Conservation (phyloP, 1,140 invertebrate species). For the Aleiodes sp. region DNA sequence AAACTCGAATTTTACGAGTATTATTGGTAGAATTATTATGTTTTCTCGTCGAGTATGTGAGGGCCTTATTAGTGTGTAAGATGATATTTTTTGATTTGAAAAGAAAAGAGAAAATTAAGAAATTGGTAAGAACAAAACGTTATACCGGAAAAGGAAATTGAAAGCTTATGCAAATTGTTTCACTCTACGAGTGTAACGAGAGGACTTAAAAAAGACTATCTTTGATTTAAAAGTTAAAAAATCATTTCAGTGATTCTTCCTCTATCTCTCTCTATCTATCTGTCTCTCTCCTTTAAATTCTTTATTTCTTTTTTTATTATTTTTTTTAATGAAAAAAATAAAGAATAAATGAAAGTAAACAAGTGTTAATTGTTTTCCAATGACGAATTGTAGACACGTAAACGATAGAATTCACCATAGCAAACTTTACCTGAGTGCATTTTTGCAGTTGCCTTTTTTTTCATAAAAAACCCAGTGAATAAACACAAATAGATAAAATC, state of each 20-base stretch:
- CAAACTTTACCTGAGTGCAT: not conserved
- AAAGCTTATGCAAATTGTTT: no score
- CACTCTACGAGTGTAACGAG: no score
- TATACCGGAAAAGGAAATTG: no score
- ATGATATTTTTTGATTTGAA: slow-evolving; percentile 38
- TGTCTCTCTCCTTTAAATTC: no score
- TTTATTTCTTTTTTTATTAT: not conserved
- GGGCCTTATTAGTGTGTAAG: slow-evolving; percentile 57
- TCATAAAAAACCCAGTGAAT: not conserved
- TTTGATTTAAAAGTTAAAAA: no score
- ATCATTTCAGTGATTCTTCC: not conserved
- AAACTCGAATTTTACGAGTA: not conserved
- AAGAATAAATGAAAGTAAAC: not conserved
- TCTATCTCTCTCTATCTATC: no score
- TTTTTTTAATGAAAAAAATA: not conserved
- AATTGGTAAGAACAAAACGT: not conserved
- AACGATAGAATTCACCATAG: not conserved
- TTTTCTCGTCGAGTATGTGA: slow-evolving; percentile 7
- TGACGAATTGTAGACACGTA: not conserved
- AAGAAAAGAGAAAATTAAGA: not conserved
- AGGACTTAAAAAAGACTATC: no score
- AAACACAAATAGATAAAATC: not conserved
- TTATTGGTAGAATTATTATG: not conserved
- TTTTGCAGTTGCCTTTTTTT: not conserved
- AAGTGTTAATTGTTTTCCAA: not conserved